Conservation (phyloP, 2,888 invertebrate genomes). For the Andrena flavipes region DNA sequence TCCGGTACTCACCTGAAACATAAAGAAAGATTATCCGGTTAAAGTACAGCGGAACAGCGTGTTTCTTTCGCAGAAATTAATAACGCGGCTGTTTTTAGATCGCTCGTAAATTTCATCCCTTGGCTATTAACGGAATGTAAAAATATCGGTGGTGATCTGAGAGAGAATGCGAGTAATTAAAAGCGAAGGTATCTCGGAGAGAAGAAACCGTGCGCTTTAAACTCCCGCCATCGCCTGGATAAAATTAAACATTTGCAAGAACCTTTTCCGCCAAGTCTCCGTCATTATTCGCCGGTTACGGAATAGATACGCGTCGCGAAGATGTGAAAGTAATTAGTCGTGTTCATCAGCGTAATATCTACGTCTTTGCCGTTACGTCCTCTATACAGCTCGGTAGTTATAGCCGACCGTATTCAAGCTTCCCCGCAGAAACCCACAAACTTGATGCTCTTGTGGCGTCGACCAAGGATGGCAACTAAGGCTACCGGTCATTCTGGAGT, state of each 20-base stretch:
- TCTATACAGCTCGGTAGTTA: constrained; percentile 51
- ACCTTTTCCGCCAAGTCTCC: not conserved
- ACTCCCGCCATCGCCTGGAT: constrained; percentile 10
- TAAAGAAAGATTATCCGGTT: constrained; percentile 36
- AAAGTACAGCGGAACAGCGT: not conserved
- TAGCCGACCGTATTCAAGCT: constrained; percentile 64
- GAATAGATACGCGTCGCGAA: constrained; percentile 31
- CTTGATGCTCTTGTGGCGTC: constrained; percentile 68
- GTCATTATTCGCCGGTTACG: constrained; percentile 23
- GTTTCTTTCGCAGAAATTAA: not conserved
- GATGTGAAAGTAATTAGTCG: constrained; percentile 65
- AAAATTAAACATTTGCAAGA: constrained; percentile 20
- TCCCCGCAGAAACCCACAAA: constrained; percentile 70
- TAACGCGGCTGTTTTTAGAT: not conserved
- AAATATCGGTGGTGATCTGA: not conserved
- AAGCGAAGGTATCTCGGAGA: not conserved
- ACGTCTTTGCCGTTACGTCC: constrained; percentile 60
- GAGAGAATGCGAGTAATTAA: constrained; percentile 12
- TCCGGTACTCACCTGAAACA: constrained; percentile 73
- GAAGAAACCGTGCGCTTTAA: not conserved
- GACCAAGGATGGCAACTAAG: constrained; percentile 42
- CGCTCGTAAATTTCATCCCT: not conserved
- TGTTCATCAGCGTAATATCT: constrained; percentile 51
- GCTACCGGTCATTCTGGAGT: constrained; percentile 60
- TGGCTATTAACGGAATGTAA: constrained; percentile 13